Evolutionary conservation across 2,888 invertebrate genomes (phyloP).

Genomic region (Drosophila niveifrons): DNA sequence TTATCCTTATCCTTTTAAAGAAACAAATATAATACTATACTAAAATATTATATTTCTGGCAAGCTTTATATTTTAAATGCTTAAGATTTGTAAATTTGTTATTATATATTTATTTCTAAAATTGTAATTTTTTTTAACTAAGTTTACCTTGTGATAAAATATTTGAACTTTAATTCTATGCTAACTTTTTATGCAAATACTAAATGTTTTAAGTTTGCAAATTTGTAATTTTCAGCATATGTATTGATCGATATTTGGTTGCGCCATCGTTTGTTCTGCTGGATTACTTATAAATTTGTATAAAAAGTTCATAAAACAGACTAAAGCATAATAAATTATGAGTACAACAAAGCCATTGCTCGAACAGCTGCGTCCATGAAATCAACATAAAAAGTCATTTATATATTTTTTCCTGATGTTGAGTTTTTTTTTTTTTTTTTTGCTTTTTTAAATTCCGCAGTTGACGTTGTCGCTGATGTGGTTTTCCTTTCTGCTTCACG

Average conservation of each 20-base stretch:
- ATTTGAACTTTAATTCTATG: too few relatives aligned
- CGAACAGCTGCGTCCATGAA: constrained; percentile 78
- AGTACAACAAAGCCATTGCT: constrained; percentile 39
- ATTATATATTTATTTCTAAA: too few relatives aligned
- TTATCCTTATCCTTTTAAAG: too few relatives aligned
- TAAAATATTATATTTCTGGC: too few relatives aligned
- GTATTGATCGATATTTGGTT: constrained; percentile 8
- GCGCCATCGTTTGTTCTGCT: neutral
- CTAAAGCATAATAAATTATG: constrained; percentile 72
- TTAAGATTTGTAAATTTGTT: too few relatives aligned
- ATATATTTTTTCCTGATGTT: constrained; percentile 56
- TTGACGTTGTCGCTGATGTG: constrained; percentile 56
- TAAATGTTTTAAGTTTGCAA: neutral
- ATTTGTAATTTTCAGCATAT: constrained; percentile 3
- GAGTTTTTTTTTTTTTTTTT: constrained; percentile 28
- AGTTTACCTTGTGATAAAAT: too few relatives aligned
- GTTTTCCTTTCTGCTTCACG: constrained; percentile 65
- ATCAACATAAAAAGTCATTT: constrained; percentile 81
- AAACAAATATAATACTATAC: too few relatives aligned
- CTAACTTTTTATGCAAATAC: neutral
- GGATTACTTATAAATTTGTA: constrained; percentile 66
- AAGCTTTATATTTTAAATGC: too few relatives aligned
- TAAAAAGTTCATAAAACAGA: constrained; percentile 73
- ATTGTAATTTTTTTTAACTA: too few relatives aligned
- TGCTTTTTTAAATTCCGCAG: constrained; percentile 53